These are phyloP conservation scores for Myanophis thanlyinensis DNA, from an alignment of 2,113 vertebrate species.

Conservation along the genomic window DNA sequence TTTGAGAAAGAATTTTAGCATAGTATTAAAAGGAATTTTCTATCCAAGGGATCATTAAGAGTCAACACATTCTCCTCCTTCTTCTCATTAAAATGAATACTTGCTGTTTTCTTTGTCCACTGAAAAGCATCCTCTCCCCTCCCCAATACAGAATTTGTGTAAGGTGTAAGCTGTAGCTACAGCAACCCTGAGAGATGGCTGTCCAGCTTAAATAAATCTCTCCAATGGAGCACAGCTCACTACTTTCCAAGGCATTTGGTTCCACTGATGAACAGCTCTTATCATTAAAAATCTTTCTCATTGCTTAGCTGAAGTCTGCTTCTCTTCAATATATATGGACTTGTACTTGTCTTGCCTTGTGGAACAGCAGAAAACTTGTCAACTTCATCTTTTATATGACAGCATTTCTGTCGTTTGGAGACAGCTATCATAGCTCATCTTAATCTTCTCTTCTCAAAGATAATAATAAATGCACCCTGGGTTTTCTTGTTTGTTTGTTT, in stretches of 20 bases:
- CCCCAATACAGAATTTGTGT: not conserved
- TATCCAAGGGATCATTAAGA: not conserved
- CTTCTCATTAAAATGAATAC: not conserved
- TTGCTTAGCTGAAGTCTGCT: not conserved
- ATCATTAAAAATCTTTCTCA: not conserved
- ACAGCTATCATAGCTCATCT: not conserved
- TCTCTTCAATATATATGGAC: not conserved
- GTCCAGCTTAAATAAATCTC: not conserved
- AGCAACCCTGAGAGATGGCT: not conserved
- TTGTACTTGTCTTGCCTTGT: not conserved
- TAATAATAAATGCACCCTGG: not conserved
- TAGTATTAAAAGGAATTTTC: not conserved
- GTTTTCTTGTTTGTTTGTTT: not conserved
- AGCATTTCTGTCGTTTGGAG: not conserved
- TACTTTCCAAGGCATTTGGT: not conserved
- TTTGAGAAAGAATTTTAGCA: not conserved
- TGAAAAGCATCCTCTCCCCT: not conserved
- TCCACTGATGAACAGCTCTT: not conserved
- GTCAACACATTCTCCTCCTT: not conserved
- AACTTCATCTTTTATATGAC: not conserved
- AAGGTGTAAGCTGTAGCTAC: not conserved
- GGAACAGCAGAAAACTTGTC: not conserved
- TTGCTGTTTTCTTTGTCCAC: not conserved
- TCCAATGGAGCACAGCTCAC: not conserved
- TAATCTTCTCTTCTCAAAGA: not conserved